These are phyloP conservation scores for Trematomus loennbergii DNA, from an alignment of 2,113 vertebrate genomes.

Conservation along the genomic window DNA sequence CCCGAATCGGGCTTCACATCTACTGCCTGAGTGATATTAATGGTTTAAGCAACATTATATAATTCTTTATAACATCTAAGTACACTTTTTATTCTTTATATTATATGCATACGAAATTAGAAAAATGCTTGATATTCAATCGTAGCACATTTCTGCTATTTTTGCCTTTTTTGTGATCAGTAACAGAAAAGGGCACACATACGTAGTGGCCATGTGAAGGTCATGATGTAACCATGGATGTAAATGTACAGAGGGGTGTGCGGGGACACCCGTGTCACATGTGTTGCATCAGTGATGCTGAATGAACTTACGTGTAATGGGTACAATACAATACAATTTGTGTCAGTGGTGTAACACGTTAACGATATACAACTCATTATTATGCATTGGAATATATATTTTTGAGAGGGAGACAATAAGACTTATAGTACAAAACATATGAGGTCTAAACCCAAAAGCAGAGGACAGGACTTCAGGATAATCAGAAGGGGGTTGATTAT, in stretches of 20 bases:
- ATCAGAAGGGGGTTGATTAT: too few species aligned
- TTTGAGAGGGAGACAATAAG: too few species aligned
- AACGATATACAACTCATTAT: too few species aligned
- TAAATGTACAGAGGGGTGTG: not conserved
- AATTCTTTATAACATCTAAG: rapidly evolving
- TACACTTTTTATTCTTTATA: rapidly evolving
- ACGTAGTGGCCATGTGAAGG: constrained; percentile 75
- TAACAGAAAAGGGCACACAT: constrained; percentile 30
- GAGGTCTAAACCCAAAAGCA: too few species aligned
- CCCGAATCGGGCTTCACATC: not conserved
- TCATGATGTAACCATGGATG: constrained; percentile 71
- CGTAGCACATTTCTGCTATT: rapidly evolving
- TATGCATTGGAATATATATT: too few species aligned
- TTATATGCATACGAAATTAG: too few species aligned
- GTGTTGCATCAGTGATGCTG: constrained; percentile 67
- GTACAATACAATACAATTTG: too few species aligned
- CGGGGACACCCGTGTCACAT: constrained; percentile 36
- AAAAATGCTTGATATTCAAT: rapidly evolving
- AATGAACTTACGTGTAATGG: not conserved
- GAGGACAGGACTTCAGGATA: too few species aligned
- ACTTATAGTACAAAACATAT: too few species aligned
- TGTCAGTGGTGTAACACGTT: too few species aligned
- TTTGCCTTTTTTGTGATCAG: not conserved
- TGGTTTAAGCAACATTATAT: not conserved
- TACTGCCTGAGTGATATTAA: constrained; percentile 49